phyloP scores from a whole-genome alignment of 2,113 vertebrate species.

The Poeciliopsis turrubarensis region DNA sequence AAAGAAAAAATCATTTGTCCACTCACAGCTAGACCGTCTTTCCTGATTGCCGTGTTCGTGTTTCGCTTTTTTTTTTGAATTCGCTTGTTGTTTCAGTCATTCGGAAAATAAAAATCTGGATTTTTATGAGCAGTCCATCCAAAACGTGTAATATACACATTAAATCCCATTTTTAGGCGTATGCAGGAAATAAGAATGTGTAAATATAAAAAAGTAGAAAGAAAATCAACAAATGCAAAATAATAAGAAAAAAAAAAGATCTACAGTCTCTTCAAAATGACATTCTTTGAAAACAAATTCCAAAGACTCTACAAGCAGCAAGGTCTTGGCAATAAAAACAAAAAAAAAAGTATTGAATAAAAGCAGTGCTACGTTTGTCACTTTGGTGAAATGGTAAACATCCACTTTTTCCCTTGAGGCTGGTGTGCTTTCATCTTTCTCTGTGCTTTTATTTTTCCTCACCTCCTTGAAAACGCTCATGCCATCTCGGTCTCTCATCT shows the following conservation, averaged over 20 bases:
- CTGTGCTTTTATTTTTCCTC: conserved; percentile 65
- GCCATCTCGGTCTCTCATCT: conserved; percentile 34
- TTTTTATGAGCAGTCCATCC: conserved; percentile 85
- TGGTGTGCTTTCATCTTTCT: conserved; percentile 70
- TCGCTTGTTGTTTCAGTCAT: conserved; percentile 58
- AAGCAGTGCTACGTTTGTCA: conserved; percentile 74
- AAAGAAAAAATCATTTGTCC: conserved; percentile 50
- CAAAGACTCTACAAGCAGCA: conserved; percentile 86
- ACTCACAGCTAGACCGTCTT: conserved; percentile 76
- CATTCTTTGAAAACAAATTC: conserved; percentile 84
- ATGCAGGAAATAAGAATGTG: conserved; percentile 78
- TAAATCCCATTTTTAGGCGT: conserved; percentile 89
- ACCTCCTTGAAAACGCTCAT: conserved; percentile 41
- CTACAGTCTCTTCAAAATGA: conserved; percentile 85
- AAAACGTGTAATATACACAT: conserved; percentile 94
- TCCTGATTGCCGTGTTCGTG: conserved; percentile 39
- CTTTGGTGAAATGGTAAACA: conserved; percentile 76
- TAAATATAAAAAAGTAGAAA: conserved; percentile 71
- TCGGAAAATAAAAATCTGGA: conserved; percentile 80
- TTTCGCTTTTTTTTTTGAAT: conserved; percentile 48
- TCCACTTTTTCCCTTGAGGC: conserved; percentile 84
- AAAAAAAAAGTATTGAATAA: conserved; percentile 28
- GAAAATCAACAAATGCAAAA: conserved; percentile 55
- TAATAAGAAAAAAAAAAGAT: conserved; percentile 8
- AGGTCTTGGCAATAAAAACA: conserved; percentile 62